A percentile compares a stretch with the other conserved stretches of the same genome.
These are phyloP conservation scores for Potamarius usumacintae DNA, from an alignment of 2,113 vertebrate species.

Conservation along the genomic window DNA sequence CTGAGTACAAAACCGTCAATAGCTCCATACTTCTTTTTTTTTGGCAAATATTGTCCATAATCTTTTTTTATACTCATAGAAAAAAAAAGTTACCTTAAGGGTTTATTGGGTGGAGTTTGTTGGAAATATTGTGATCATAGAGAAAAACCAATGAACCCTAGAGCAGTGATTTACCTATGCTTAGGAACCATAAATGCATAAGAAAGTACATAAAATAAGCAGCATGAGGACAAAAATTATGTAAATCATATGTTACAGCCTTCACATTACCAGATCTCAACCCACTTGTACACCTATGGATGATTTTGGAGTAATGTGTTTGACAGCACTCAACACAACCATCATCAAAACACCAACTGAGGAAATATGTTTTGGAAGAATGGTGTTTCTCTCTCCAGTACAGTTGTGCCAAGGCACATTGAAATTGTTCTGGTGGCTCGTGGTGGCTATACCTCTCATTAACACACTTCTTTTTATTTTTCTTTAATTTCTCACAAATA, in stretches of 20 bases:
- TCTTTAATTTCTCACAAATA: not conserved
- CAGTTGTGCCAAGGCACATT: not conserved
- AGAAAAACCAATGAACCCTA: not conserved
- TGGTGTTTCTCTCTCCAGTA: not conserved
- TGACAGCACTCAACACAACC: not conserved
- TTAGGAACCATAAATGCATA: not conserved
- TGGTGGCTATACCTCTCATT: not conserved
- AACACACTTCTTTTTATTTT: not conserved
- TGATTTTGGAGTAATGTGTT: not conserved
- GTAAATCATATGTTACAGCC: not conserved
- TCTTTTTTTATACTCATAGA: not conserved
- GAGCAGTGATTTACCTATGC: not conserved
- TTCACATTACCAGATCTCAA: not conserved
- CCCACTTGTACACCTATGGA: not conserved
- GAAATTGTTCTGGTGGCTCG: not conserved
- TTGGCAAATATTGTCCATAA: not conserved
- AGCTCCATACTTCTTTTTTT: not conserved
- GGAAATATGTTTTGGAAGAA: not conserved
- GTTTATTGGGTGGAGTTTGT: not conserved
- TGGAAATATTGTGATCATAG: not conserved
- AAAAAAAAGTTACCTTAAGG: not conserved
- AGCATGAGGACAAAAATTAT: not conserved
- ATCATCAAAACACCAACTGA: not conserved
- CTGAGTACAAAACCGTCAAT: not conserved
- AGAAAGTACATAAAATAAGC: not conserved